Evolutionary conservation across 2,888 invertebrate genomes (phyloP).

Genomic region (Calephelis perditalis): DNA sequence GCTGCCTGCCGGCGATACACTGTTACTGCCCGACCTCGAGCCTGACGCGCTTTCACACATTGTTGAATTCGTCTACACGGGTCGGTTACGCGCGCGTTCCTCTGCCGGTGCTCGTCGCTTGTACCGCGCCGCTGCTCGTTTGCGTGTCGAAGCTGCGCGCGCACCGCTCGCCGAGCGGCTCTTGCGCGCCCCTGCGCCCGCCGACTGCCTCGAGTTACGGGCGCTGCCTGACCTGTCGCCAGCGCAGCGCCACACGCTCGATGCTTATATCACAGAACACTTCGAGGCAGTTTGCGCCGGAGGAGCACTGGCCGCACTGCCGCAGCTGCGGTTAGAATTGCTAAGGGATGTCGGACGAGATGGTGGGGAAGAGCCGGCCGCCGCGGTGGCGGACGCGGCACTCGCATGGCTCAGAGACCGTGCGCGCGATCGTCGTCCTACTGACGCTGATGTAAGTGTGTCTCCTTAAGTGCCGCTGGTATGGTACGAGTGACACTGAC

Average conservation of each 20-base stretch:
- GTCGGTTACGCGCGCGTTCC: conserved; percentile 74
- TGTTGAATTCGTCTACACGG: conserved; percentile 91
- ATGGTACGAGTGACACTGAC: neutral
- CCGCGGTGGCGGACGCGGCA: conserved; percentile 80
- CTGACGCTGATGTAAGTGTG: neutral
- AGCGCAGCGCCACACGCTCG: conserved; percentile 70
- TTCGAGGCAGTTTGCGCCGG: conserved; percentile 81
- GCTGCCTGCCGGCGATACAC: conserved; percentile 39
- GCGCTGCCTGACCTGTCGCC: conserved; percentile 81
- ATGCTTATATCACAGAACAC: conserved; percentile 83
- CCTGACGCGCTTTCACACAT: conserved; percentile 83
- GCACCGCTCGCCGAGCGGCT: conserved; percentile 83
- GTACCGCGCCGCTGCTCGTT: conserved; percentile 87
- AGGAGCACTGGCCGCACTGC: conserved; percentile 81
- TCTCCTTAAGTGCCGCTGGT: neutral
- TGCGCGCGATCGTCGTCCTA: neutral
- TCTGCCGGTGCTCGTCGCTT: conserved; percentile 82
- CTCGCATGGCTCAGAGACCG: conserved; percentile 79
- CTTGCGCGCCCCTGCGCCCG: conserved; percentile 78
- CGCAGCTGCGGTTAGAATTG: conserved; percentile 84
- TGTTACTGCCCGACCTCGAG: conserved; percentile 44
- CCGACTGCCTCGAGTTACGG: conserved; percentile 78
- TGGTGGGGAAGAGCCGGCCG: conserved; percentile 76
- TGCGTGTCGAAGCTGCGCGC: conserved; percentile 87
- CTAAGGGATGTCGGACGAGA: conserved; percentile 85